Evolutionary conservation across 2,797 vertebrate genomes (phyloP).

Genomic region (Smutsia gigantea): DNA sequence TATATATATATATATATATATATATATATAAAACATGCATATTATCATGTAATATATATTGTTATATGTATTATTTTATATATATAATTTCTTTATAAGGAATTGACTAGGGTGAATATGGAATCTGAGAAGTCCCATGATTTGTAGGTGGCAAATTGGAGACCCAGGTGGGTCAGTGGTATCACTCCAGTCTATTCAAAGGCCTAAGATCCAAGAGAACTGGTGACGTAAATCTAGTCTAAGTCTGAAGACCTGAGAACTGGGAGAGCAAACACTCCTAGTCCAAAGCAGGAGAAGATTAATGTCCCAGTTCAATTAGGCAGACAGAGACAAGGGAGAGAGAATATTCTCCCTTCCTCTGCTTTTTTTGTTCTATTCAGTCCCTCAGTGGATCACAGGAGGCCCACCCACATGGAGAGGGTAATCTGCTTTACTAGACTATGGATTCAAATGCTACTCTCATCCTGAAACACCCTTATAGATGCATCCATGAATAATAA

Average conservation of each 20-base stretch:
- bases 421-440: neutral
- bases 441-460: neutral
- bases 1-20: no score
- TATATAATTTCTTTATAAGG: neutral
- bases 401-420: neutral
- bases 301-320: neutral
- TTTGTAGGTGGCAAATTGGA: neutral
- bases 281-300: neutral
- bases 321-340: neutral
- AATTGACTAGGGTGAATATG: neutral
- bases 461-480: neutral
- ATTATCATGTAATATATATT: neutral
- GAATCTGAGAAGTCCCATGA: neutral
- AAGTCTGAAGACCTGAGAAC: neutral
- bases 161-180: neutral
- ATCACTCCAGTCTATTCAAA: neutral
- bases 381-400: neutral
- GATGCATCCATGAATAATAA: neutral
- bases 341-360: neutral
- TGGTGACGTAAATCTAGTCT: neutral
- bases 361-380: neutral
- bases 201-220: neutral
- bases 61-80: no score
- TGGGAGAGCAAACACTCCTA: neutral
- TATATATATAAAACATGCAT: neutral